Base-by-base conservation (phyloP, 2,113 vertebrate species). In the Paramisgurnus dabryanus region DNA sequence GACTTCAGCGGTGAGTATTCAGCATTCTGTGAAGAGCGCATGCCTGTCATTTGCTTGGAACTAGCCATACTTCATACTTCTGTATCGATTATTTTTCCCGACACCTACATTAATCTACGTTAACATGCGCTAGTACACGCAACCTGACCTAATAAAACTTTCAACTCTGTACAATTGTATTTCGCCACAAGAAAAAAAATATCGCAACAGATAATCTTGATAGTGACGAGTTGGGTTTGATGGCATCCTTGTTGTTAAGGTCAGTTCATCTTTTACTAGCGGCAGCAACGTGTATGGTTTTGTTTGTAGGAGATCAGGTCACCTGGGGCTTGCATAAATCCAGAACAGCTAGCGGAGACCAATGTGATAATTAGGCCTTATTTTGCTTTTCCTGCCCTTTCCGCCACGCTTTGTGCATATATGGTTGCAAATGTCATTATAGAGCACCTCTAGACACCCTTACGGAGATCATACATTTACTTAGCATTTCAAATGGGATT, bases 1-100 rank as follows among this genome's bases (percentile, higher is more conserved):
- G 93, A 96, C 88, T 88, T 94, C 89, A 95, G 92, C 66, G 94
- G 95, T 96, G 94, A 94, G 95, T 94, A 60, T 3, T 27, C 12
- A 10, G 58, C 43, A 15, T 61, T 4, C 18, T 64, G 13, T 1
- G 39, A 18, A 2, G 40, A 49, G 27, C 18, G 6, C 64, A 63
- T 17, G 9, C 13, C 43, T 40, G 13, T 27, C 43, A 49, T 4
- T 49, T 8, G 3, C 57, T 18, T 27, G 53, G 15, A 72, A 41
- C 17, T 7, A 18, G 15, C 17, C 3, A 7, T 3, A 11, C 7
- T 70, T 12, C 68, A 70, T 7, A 8, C 13, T 0, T 53, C 22
- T 58, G 34, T 41, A 58, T 58, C 58, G 53, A 72, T 58, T 58
- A 10, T 12, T 6, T 45, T 15, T 5, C 5, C 12, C 15, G 13